Base-by-base conservation (phyloP, 2,888 invertebrate genomes). In the Helobdella robusta region DNA sequence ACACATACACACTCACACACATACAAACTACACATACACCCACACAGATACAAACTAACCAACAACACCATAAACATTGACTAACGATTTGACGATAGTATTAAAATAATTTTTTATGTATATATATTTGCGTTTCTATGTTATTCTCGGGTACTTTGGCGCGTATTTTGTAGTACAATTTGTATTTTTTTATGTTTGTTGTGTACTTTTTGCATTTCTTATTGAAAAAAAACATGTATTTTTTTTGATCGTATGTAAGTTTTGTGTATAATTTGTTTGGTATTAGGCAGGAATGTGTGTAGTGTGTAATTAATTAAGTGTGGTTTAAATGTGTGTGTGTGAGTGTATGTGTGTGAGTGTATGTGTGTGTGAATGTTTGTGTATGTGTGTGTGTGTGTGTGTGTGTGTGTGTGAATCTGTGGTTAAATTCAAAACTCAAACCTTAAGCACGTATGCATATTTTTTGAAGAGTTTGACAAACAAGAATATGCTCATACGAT, bases 81-180 rank as follows among this genome's bases (percentile, higher is more conserved):
- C n/a, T n/a, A n/a, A 2, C 76, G 87, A 83, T 77, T 92, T 34
- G 90, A 93, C 0, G 84, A 84, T 70, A 84, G 86, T 72, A 83
- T 89, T 77, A 86, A 89, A 73, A 91, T 97, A 88, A 89, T 95
- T n/a, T n/a, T n/a, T n/a, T n/a, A n/a, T n/a, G n/a, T n/a, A n/a
- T n/a, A n/a, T n/a, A n/a, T n/a, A n/a, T n/a, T n/a, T n/a, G n/a
- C n/a, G n/a, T n/a, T n/a, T n/a, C n/a, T n/a, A n/a, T n/a, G n/a
- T n/a, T n/a, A n/a, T n/a, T n/a, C n/a, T n/a, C n/a, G n/a, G n/a
- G n/a, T n/a, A n/a, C n/a, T n/a, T n/a, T n/a, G n/a, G n/a, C n/a
- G n/a, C n/a, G n/a, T n/a, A n/a, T n/a, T n/a, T n/a, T n/a, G n/a
- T n/a, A n/a, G n/a, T n/a, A n/a, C n/a, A n/a, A n/a, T n/a, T n/a